These are phyloP conservation scores for Tipula helvola DNA, from an alignment of 2,888 invertebrate species.

Conservation along the genomic window DNA sequence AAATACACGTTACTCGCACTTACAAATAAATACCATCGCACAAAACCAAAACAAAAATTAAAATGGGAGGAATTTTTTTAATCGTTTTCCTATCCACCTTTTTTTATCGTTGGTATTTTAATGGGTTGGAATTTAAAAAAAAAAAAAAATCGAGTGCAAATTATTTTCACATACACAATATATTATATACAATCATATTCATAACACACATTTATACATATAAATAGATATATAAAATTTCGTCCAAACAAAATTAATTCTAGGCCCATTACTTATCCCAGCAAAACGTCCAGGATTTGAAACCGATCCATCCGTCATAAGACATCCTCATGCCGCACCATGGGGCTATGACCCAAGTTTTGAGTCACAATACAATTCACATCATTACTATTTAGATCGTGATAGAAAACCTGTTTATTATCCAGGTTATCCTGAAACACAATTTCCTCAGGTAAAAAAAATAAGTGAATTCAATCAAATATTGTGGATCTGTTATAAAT, in stretches of 20 bases:
- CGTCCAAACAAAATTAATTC: constrained; percentile 22
- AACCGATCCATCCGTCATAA: constrained; percentile 34
- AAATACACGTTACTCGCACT: background rate
- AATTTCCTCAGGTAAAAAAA: constrained; percentile 32
- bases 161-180: background rate
- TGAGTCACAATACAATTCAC: constrained; percentile 31
- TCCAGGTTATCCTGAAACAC: constrained; percentile 32
- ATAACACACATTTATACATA: background rate
- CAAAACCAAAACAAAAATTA: background rate
- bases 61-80: background rate
- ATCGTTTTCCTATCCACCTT: background rate
- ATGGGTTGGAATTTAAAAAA: background rate
- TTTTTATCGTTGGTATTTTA: background rate
- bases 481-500: background rate
- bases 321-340: constrained; percentile 30
- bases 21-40: background rate
- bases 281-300: constrained; percentile 62
- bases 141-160: background rate
- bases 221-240: background rate
- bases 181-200: background rate
- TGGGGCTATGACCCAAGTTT: constrained; percentile 35
- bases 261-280: constrained; percentile 75
- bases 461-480: background rate
- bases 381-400: constrained; percentile 34
- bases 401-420: constrained; percentile 36